These are phyloP conservation scores for Meandrina meandrites DNA, from an alignment of 92 coral and sea anemone species.

Conservation along the genomic window DNA sequence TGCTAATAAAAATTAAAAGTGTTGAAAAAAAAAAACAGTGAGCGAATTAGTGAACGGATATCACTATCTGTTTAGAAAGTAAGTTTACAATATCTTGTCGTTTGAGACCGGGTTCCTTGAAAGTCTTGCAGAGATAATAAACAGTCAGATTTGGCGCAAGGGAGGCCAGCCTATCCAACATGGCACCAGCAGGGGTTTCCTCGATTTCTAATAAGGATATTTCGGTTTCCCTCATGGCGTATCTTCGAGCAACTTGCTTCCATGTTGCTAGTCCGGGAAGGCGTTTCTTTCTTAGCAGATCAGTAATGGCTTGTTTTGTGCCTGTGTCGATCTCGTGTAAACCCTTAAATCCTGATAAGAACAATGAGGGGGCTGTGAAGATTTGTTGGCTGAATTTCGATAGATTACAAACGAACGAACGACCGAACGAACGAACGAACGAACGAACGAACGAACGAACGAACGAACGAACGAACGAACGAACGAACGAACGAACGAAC, in stretches of 20 bases:
- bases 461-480: too few species aligned
- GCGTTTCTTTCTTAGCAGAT: slow-evolving; percentile 36
- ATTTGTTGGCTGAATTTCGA: too few species aligned
- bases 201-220: slow-evolving; percentile 21
- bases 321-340: slow-evolving; percentile 16
- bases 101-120: slow-evolving; percentile 29
- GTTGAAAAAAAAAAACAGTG: too few species aligned
- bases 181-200: slow-evolving; percentile 15
- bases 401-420: too few species aligned
- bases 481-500: too few species aligned
- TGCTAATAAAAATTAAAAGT: too few species aligned
- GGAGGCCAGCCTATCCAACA: slow-evolving; percentile 11
- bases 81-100: slow-evolving; percentile 11
- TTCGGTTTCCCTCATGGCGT: slow-evolving; percentile 35
- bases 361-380: too few species aligned
- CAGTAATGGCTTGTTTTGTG: slow-evolving; percentile 26
- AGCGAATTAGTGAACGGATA: not conserved
- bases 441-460: too few species aligned
- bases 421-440: too few species aligned
- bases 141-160: slow-evolving; percentile 37
- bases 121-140: slow-evolving; percentile 37
- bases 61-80: slow-evolving; percentile 1
- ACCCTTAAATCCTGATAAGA: slow-evolving; percentile 27
- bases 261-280: slow-evolving; percentile 29
- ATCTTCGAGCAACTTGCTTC: slow-evolving; percentile 41